phyloP scores from a whole-genome alignment of 2,888 invertebrate species.

The Litoditis marina region DNA sequence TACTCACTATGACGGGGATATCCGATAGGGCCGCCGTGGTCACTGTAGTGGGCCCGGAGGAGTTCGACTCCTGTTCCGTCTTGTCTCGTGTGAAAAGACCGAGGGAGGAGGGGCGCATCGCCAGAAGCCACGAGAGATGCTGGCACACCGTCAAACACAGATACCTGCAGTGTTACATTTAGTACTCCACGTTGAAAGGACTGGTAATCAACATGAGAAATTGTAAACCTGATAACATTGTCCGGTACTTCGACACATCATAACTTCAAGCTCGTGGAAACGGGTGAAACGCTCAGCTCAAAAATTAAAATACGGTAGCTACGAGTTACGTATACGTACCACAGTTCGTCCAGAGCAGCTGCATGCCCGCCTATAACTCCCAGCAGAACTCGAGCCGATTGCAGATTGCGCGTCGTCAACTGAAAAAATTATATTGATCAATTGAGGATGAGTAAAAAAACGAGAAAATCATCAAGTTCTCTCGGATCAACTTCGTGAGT shows the following conservation, averaged over 20 bases:
- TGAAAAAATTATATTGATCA: conserved; percentile 43
- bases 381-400: conserved; percentile 88
- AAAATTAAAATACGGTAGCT: background rate
- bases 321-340: conserved; percentile 5
- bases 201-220: too few species aligned
- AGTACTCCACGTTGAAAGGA: too few species aligned
- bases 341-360: conserved; percentile 11
- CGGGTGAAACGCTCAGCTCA: too few species aligned
- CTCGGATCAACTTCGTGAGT: too few species aligned
- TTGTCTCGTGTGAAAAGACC: conserved; percentile 68
- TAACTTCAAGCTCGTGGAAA: too few species aligned
- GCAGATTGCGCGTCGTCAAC: conserved; percentile 91
- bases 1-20: conserved; percentile 21
- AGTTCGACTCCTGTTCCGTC: conserved; percentile 20
- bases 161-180: conserved; percentile 18
- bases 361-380: conserved; percentile 21
- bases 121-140: conserved; percentile 85
- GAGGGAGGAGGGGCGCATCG: conserved; percentile 88
- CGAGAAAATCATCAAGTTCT: too few species aligned
- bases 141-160: conserved; percentile 90
- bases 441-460: background rate
- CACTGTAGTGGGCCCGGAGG: conserved; percentile 23
- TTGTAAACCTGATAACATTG: too few species aligned
- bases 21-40: conserved; percentile 36
- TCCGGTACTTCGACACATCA: too few species aligned